Base-by-base conservation (phyloP, 2,113 vertebrate species). In the Stomatorhinus ivindoensis region DNA sequence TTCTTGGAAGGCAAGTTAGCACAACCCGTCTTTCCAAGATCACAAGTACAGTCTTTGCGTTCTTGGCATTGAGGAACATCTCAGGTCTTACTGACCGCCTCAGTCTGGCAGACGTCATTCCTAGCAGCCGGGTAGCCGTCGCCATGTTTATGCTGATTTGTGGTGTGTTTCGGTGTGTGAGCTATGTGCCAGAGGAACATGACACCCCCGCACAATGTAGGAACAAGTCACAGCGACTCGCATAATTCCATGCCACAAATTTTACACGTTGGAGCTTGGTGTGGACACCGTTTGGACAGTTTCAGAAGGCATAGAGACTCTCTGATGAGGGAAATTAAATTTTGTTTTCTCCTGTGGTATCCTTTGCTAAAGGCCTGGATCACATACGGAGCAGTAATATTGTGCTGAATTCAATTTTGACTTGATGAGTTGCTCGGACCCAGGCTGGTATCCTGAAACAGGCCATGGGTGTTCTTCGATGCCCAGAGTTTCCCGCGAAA, bases 381-480 rank as follows among this genome's bases (percentile, higher is more conserved):
- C 91, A 92, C 91, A 92, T 91, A 91, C 86, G 50, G 90, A 88
- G 87, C 89, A 87, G 90, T 91, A 93, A 93, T 90, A 53, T 89
- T 91, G 90, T 93, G 90, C 91, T 91, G 93, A 92, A 94, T 95
- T 94, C 94, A 94, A 94, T 95, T 91, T 90, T 86, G 90, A 92
- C 94, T 93, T 94, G 93, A 93, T 93, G 94, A 95, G 93, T 94
- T 89, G 86, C 86, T 90, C 21, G 51, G 91, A 94, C 94, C 94
- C 91, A 91, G 86, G 90, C 42, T 58, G 92, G 92, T 94, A 92
- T 93, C 92, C 92, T 92, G 94, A 90, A 91, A 90, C 35, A 84
- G 87, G 88, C 47, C 93, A 92, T 92, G 93, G 93, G 94, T 94
- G 92, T 92, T 92, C 94, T 96, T 95, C 96, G 95, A 96, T 95